Conservation (phyloP, 2,888 invertebrate genomes). For the Corythucha ciliata region DNA sequence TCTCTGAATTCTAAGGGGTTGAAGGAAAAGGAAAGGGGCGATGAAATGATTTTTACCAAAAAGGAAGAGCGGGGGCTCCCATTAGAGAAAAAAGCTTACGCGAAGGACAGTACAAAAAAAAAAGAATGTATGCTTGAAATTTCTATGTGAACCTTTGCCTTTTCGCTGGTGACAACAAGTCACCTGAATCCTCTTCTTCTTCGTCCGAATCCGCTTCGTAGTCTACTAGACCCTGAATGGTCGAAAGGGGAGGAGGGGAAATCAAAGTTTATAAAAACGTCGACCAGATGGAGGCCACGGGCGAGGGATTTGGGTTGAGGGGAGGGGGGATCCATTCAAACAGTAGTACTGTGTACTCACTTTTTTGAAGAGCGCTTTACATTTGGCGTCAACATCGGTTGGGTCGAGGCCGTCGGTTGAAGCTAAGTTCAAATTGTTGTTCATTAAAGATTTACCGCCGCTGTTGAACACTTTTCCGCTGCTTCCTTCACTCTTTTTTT, state of each 20-base stretch:
- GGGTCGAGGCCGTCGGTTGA: conserved; percentile 37
- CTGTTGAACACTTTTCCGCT: conserved; percentile 37
- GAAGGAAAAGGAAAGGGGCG: too few species aligned
- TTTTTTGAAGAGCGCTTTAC: conserved; percentile 46
- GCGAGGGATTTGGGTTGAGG: background rate
- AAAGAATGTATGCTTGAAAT: conserved; percentile 4
- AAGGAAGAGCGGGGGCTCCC: too few species aligned
- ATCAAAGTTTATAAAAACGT: background rate
- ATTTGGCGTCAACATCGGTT: conserved; percentile 43
- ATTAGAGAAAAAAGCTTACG: too few species aligned
- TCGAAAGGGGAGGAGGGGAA: conserved; percentile 1
- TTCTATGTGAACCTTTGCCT: conserved; percentile 33
- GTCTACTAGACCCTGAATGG: conserved; percentile 64
- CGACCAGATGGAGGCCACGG: background rate
- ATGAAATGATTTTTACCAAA: too few species aligned
- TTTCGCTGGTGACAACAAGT: conserved; percentile 32
- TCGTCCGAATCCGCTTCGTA: conserved; percentile 97
- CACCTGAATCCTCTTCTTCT: conserved; percentile 62
- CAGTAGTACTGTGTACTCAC: conserved; percentile 39
- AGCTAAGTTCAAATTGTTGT: conserved; percentile 35
- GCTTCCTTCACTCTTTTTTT: conserved; percentile 51
- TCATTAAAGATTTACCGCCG: conserved; percentile 38
- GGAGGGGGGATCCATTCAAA: background rate
- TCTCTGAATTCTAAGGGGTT: too few species aligned
- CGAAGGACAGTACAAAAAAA: conserved; percentile 1